Percentiles rank a stretch among this genome's conserved stretches.
Conservation (phyloP, 2,113 vertebrate genomes). For the Octodon degus region DNA sequence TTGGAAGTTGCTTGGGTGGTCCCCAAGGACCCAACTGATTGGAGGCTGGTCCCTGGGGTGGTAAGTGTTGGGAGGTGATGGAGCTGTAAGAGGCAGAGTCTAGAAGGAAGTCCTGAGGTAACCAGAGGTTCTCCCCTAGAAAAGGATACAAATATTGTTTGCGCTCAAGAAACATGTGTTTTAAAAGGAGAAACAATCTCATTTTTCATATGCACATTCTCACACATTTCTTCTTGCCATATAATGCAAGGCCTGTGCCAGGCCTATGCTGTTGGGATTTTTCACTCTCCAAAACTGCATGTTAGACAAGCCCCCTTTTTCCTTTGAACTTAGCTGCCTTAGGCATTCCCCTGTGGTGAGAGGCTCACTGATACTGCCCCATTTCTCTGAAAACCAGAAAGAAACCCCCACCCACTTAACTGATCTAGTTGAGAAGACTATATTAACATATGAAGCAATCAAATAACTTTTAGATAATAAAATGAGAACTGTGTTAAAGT, state of each 20-base stretch:
- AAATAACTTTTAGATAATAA: neutral
- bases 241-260: neutral
- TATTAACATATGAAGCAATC: neutral
- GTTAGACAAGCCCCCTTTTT: neutral
- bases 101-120: neutral
- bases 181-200: neutral
- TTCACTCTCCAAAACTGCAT: neutral
- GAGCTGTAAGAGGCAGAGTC: neutral
- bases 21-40: too few relatives aligned
- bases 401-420: neutral
- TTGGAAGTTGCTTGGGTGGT: neutral
- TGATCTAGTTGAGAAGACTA: neutral
- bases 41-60: too few relatives aligned
- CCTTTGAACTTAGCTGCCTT: neutral
- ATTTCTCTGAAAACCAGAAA: conserved; percentile 29
- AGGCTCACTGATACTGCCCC: neutral
- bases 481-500: neutral
- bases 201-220: neutral
- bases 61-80: neutral
- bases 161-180: neutral
- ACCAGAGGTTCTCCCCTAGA: neutral
- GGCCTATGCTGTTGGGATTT: neutral
- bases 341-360: neutral
- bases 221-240: neutral
- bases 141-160: neutral